A percentile compares a stretch with the other conserved stretches of the same genome.
phyloP scores from a whole-genome alignment of 2,888 invertebrate genomes.

The Melieria picta region DNA sequence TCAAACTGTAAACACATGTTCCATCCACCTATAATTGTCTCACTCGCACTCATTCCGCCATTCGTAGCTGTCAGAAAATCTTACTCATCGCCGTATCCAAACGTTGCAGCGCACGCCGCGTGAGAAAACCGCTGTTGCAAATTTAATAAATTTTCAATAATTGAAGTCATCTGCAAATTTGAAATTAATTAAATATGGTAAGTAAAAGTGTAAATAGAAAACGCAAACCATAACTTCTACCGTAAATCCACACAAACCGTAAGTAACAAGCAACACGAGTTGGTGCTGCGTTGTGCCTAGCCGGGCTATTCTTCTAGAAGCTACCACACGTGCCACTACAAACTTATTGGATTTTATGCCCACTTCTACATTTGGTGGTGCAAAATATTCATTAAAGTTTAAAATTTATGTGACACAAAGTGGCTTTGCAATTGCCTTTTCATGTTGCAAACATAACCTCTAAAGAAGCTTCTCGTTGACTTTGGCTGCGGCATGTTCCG shows the following conservation, averaged over 20 bases:
- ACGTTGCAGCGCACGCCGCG: constrained; percentile 36
- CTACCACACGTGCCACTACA: no score
- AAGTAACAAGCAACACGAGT: no score
- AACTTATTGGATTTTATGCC: no score
- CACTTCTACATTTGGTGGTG: no score
- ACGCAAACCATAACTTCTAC: neutral
- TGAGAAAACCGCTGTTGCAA: constrained; percentile 50
- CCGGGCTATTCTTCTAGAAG: no score
- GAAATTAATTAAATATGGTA: constrained; percentile 56
- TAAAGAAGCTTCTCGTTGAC: constrained; percentile 42
- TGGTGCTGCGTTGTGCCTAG: no score
- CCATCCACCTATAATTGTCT: neutral
- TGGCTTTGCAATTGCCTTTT: no score
- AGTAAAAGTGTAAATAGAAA: constrained; percentile 48
- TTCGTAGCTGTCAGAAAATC: constrained; percentile 17
- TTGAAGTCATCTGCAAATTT: neutral
- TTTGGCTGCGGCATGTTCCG: constrained; percentile 19
- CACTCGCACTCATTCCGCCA: neutral
- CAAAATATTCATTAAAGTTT: no score
- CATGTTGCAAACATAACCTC: constrained; percentile 43
- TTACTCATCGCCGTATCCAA: constrained; percentile 16
- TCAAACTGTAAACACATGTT: no score
- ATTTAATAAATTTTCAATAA: constrained; percentile 41
- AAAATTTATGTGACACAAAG: no score
- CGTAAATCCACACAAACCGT: no score